Evolutionary conservation across 2,888 invertebrate genomes (phyloP).

Genomic region (Luperina nickerlii): DNA sequence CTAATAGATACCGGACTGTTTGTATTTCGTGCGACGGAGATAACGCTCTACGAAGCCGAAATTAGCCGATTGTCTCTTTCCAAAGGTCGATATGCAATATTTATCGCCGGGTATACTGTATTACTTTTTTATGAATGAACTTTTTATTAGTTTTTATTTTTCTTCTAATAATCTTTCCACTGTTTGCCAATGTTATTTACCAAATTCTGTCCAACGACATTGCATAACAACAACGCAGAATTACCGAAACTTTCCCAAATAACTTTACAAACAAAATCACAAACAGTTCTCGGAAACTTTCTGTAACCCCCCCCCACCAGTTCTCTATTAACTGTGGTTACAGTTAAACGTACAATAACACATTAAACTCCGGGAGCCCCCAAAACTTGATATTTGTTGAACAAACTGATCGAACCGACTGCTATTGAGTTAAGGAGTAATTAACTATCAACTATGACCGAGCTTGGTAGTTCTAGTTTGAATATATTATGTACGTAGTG

Average conservation of each 20-base stretch:
- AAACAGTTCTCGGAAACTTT: slow-evolving; percentile 14
- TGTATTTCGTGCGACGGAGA: no score
- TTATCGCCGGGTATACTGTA: no score
- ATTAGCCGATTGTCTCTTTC: no score
- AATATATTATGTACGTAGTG: slow-evolving; percentile 29
- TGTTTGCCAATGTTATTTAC: neutral
- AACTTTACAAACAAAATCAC: slow-evolving; percentile 2
- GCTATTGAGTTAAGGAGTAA: slow-evolving; percentile 57
- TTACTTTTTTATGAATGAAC: neutral
- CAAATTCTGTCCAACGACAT: neutral
- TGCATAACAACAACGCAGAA: neutral
- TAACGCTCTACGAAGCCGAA: no score
- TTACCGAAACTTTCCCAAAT: neutral
- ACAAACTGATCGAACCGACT: slow-evolving; percentile 52
- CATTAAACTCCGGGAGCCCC: neutral
- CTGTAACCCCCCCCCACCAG: neutral
- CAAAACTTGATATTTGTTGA: slow-evolving; percentile 44
- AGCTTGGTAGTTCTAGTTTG: slow-evolving; percentile 37
- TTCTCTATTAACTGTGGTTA: slow-evolving; percentile 23
- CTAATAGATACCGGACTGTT: no score
- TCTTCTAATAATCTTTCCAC: neutral
- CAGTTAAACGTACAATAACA: slow-evolving; percentile 40
- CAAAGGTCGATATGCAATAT: no score
- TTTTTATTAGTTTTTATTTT: no score
- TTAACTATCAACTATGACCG: slow-evolving; percentile 53